Base-by-base conservation (phyloP, 2,797 vertebrate genomes). In the Ctenochaetus hawaiiensis region DNA sequence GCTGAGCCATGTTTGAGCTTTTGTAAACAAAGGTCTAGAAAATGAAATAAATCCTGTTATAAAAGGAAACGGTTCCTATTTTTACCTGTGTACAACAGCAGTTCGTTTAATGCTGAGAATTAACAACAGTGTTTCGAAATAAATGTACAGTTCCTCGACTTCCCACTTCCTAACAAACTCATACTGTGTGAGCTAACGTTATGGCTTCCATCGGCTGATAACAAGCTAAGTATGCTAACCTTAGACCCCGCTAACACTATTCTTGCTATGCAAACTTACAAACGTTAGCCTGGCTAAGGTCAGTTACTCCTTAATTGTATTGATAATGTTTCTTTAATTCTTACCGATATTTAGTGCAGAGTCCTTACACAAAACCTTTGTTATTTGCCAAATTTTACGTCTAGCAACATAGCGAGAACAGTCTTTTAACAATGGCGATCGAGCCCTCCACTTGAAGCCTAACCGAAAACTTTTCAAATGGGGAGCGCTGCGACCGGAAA, bases 1-100 rank as follows among this genome's bases (percentile, higher is more conserved):
- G 93, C 73, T 94, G 93, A 1, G 95, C 94, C 95, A 96, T 96
- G 10, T 41, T 83, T 43, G 39, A 30, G 3, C 30, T 63, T 5
- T 9, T 44, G 4, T 53, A 45, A 79, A 61, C n/a, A 52, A 61
- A 68, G 60, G 67, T 58, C 82, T 67, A 23, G 3, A 63, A 0
- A 30, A 63, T 0, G 59, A 54, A 34, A 67, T 4, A 45, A 49
- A 13, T 2, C 17, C 22, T 2, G 26, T 20, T 45, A 71, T 5
- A 44, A 0, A 10, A 16, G 2, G 6, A 18, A 30, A 7, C 5
- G 12, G 6, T 9, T 6, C 2, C 1, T 58, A n/a, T 1, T 5
- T 34, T 52, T 37, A 5, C 0, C 0, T 45, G 5, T 8, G 3
- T 7, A 7, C 22, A 56, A 51, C 7, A 0, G 1, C 2, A 37